These are phyloP conservation scores for Porites rus DNA, from an alignment of 92 coral and sea anemone species.

Conservation along the genomic window DNA sequence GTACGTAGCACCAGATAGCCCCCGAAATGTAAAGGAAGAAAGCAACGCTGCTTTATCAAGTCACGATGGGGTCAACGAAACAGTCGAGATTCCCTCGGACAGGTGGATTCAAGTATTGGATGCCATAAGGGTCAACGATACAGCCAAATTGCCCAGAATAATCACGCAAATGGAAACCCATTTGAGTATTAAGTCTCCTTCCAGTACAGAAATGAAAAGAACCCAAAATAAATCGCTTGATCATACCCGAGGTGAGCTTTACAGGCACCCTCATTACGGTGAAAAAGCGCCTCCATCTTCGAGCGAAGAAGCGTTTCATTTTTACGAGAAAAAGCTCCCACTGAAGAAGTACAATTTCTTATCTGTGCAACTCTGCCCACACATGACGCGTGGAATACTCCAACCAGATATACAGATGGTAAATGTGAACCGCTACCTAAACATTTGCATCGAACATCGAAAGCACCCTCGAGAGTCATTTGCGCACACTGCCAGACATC, in stretches of 20 bases:
- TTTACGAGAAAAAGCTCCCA: slow-evolving; percentile 46
- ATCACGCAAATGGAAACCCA: slow-evolving; percentile 3
- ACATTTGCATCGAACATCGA: slow-evolving; percentile 89
- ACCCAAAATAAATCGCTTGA: background rate
- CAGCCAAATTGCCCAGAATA: background rate
- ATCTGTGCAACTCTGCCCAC: slow-evolving; percentile 72
- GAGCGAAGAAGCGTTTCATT: slow-evolving; percentile 47
- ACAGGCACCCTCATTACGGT: slow-evolving; percentile 57
- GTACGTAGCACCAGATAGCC: slow-evolving; percentile 52
- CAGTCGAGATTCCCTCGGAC: slow-evolving; percentile 33
- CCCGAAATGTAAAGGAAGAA: background rate
- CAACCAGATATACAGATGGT: slow-evolving; percentile 83
- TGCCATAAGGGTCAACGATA: slow-evolving; percentile 21
- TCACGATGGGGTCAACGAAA: background rate
- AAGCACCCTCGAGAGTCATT: slow-evolving; percentile 74
- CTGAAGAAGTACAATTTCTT: slow-evolving; percentile 70
- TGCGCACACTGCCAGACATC: slow-evolving; percentile 63
- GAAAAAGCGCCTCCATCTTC: background rate
- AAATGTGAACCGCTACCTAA: slow-evolving; percentile 56
- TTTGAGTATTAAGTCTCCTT: background rate
- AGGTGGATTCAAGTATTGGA: slow-evolving; percentile 51
- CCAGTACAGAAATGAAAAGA: background rate
- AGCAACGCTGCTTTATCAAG: background rate
- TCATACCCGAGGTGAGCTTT: background rate
- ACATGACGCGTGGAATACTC: slow-evolving; percentile 64